Conservation (phyloP, 35 echinoderm and acorn worm species). For the Ptychodera flava region DNA sequence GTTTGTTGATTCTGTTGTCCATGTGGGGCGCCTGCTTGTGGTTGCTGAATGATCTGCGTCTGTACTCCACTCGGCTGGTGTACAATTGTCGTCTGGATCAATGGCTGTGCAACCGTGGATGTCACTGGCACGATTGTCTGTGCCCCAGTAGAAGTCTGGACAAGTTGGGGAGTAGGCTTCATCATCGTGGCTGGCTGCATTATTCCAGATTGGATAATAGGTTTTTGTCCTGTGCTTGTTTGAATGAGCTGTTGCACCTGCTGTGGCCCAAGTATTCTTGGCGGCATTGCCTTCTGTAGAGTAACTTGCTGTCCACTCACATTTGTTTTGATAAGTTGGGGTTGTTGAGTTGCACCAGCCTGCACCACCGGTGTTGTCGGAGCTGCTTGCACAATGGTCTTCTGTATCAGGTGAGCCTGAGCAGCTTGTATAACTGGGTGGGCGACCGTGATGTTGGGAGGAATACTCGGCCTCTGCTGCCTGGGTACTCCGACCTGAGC, state of each 20-base stretch:
- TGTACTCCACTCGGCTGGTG: background rate
- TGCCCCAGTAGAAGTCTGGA: background rate
- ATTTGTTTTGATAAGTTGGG: background rate
- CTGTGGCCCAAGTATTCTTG: background rate
- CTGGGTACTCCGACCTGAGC: background rate
- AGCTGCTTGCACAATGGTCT: background rate
- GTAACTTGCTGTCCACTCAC: background rate
- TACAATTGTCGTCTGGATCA: background rate
- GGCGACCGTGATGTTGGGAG: background rate
- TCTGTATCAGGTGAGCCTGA: background rate
- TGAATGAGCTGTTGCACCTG: background rate
- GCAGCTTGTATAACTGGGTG: slow-evolving; percentile 11
- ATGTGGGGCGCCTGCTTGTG: background rate
- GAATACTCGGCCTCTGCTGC: background rate
- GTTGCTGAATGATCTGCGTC: background rate
- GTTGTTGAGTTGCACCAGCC: background rate
- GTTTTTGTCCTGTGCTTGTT: background rate
- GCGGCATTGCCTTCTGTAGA: background rate
- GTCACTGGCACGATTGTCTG: background rate
- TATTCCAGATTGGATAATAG: background rate
- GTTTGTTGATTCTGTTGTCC: background rate
- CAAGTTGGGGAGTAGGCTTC: background rate
- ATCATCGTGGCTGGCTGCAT: background rate
- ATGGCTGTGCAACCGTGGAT: background rate
- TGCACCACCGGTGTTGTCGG: slow-evolving; percentile 6